Evolutionary conservation across 2,888 invertebrate genomes (phyloP).

Genomic region (Acholoe squamosa): DNA sequence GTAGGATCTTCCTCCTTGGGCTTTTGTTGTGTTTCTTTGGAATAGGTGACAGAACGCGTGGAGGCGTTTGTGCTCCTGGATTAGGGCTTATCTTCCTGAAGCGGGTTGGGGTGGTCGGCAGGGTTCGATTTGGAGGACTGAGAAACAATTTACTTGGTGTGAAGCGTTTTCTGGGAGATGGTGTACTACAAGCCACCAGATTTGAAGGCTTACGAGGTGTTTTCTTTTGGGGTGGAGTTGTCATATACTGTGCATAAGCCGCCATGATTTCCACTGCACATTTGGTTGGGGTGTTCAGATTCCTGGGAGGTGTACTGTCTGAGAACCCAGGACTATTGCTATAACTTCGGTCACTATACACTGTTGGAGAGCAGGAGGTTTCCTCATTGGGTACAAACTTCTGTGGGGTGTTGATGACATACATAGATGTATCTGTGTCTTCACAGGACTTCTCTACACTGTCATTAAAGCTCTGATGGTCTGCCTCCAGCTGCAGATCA

Average conservation of each 20-base stretch:
- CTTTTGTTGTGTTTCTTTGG: constrained; percentile 66
- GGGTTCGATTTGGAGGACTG: neutral
- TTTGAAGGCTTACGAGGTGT: neutral
- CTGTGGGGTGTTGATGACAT: constrained; percentile 40
- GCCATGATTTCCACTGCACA: constrained; percentile 73
- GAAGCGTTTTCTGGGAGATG: constrained; percentile 43
- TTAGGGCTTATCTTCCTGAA: constrained; percentile 52
- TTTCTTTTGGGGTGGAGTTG: constrained; percentile 64
- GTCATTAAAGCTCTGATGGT: constrained; percentile 29
- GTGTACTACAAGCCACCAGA: neutral
- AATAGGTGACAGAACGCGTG: constrained; percentile 35
- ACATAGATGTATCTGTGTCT: neutral
- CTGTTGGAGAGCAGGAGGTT: constrained; percentile 17
- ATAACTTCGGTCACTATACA: constrained; percentile 46
- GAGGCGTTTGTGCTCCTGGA: neutral
- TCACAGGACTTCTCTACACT: constrained; percentile 33
- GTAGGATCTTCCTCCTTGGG: constrained; percentile 73
- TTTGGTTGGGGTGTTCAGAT: constrained; percentile 66
- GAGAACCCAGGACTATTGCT: constrained; percentile 50
- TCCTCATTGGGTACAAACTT: constrained; percentile 50
- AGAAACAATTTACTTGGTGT: constrained; percentile 13
- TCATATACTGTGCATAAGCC: constrained; percentile 71
- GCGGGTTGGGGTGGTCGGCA: constrained; percentile 21
- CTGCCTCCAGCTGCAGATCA: constrained; percentile 39
- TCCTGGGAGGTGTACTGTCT: constrained; percentile 7